phyloP scores from a whole-genome alignment of 2,797 vertebrate species.

The Microctenopoma steveboyesi region DNA sequence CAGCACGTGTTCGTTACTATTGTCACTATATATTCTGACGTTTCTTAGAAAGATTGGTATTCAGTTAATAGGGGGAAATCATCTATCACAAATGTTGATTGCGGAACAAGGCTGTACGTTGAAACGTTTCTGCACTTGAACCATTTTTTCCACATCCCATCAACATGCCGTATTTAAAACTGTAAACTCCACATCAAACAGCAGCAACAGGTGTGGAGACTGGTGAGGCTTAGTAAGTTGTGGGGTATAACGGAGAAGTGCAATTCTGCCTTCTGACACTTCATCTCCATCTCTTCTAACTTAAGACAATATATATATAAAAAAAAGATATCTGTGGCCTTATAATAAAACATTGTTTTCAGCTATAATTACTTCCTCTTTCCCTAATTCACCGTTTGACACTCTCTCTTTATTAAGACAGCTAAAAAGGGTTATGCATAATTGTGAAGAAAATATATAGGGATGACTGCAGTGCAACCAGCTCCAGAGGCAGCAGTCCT shows the following conservation, averaged over 20 bases:
- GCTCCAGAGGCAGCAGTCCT: background rate
- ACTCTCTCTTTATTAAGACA: background rate
- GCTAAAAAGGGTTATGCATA: background rate
- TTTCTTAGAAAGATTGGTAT: background rate
- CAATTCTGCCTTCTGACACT: background rate
- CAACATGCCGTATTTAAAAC: too few species aligned
- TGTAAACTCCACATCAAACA: too few species aligned
- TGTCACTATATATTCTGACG: background rate
- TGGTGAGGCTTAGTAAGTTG: too few species aligned
- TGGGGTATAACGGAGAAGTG: too few species aligned
- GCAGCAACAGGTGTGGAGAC: too few species aligned
- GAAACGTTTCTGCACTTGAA: too few species aligned
- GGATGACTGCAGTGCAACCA: background rate
- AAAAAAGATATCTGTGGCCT: background rate
- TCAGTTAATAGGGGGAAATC: background rate
- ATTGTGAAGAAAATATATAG: background rate
- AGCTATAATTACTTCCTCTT: background rate
- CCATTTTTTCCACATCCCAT: too few species aligned
- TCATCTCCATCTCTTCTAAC: background rate
- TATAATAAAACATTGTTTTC: background rate
- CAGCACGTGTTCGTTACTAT: background rate
- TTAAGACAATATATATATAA: background rate
- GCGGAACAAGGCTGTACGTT: too few species aligned
- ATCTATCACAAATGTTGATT: background rate
- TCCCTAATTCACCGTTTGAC: background rate